These are phyloP conservation scores for Polyommatus icarus DNA, from an alignment of 2,888 invertebrate genomes.

Conservation along the genomic window DNA sequence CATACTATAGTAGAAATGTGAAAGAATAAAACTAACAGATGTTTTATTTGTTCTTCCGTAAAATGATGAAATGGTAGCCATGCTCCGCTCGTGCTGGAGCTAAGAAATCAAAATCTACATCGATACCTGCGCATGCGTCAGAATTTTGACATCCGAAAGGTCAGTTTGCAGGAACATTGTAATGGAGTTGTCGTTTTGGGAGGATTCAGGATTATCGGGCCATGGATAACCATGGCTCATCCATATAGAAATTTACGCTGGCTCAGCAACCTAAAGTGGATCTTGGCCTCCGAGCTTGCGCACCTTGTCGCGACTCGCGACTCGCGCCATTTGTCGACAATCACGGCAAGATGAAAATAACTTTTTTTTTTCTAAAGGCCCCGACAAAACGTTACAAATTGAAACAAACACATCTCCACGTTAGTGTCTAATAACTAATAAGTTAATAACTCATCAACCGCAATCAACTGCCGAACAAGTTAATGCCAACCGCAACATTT, in stretches of 20 bases:
- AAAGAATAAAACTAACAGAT: too few relatives aligned
- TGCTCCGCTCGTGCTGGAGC: too few relatives aligned
- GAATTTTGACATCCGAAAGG: neutral
- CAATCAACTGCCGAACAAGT: conserved; percentile 8
- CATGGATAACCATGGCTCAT: neutral
- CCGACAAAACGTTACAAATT: neutral
- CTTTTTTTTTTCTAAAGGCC: neutral
- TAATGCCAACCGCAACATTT: conserved; percentile 9
- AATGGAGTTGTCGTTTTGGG: too few relatives aligned
- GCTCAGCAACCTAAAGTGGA: neutral
- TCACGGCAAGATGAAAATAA: too few relatives aligned
- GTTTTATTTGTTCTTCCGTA: too few relatives aligned
- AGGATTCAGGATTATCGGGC: neutral
- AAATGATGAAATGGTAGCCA: too few relatives aligned
- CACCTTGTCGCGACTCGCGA: too few relatives aligned
- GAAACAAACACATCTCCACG: neutral
- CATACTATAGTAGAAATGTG: too few relatives aligned
- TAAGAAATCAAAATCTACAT: too few relatives aligned
- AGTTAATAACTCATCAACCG: conserved; percentile 15
- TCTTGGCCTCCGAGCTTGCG: too few relatives aligned
- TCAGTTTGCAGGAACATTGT: neutral
- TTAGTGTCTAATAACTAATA: conserved; percentile 14
- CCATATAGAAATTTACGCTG: neutral
- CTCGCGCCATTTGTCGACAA: too few relatives aligned
- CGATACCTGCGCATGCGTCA: too few relatives aligned